A percentile compares a stretch with the other conserved stretches of the same genome.
Evolutionary conservation across 2,888 invertebrate genomes (phyloP).

Genomic region (Mimumesa dahlbomi): DNA sequence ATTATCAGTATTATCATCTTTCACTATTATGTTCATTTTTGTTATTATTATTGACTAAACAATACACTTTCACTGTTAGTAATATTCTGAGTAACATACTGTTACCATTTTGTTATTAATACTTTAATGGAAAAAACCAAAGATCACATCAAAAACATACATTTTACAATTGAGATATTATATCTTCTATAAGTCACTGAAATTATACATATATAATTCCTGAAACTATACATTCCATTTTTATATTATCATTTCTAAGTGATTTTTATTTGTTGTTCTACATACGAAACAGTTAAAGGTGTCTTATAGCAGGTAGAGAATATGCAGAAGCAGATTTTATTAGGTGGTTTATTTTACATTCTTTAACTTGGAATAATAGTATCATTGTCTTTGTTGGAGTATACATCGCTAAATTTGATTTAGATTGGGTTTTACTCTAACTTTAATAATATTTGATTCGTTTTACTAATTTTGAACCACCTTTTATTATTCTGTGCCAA

Average conservation of each 20-base stretch:
- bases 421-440: conserved; percentile 3
- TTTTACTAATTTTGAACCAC: conserved; percentile 19
- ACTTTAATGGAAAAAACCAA: conserved; percentile 25
- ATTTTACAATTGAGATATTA: conserved; percentile 17
- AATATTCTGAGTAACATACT: conserved; percentile 11
- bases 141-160: conserved; percentile 32
- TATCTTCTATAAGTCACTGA: conserved; percentile 37
- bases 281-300: conserved; percentile 22
- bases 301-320: conserved; percentile 27
- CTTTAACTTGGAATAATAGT: conserved; percentile 5
- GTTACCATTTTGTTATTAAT: conserved; percentile 11
- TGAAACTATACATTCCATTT: conserved; percentile 16
- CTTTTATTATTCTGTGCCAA: conserved; percentile 32
- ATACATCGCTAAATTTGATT: not conserved
- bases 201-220: no score
- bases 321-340: conserved; percentile 26
- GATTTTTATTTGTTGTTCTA: conserved; percentile 16
- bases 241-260: conserved; percentile 11
- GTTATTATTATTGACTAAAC: conserved; percentile 10
- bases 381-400: not conserved
- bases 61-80: not conserved
- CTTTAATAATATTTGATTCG: conserved; percentile 6
- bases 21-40: conserved; percentile 33
- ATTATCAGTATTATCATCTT: conserved; percentile 39
- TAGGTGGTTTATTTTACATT: conserved; percentile 25